phyloP scores from a whole-genome alignment of 53 echinoderm and acorn worm species.

The Arbacia lixula region DNA sequence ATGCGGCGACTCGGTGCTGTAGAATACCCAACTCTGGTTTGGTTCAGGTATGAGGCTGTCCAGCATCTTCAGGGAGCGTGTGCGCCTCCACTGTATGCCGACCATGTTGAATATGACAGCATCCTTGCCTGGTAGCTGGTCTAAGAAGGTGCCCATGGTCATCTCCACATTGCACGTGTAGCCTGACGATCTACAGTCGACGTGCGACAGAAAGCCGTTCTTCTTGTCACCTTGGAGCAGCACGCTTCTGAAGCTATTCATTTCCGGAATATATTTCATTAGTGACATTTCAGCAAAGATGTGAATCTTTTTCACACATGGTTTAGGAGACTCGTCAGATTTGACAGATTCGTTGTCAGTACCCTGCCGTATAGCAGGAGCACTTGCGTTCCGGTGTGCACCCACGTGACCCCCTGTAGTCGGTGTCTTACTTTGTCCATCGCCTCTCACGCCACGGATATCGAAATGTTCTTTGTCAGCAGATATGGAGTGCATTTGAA shows the following conservation, averaged over 20 bases:
- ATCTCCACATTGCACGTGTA: slow-evolving; percentile 54
- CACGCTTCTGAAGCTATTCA: not conserved
- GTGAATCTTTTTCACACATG: slow-evolving; percentile 28
- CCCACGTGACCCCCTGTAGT: no score
- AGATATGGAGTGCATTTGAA: no score
- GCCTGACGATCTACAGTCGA: slow-evolving; percentile 3
- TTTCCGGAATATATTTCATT: slow-evolving; percentile 1
- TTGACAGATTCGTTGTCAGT: no score
- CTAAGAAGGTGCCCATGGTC: slow-evolving; percentile 43
- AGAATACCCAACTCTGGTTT: slow-evolving; percentile 70
- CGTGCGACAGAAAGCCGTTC: not conserved
- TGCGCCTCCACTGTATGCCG: slow-evolving; percentile 16
- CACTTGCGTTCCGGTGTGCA: no score
- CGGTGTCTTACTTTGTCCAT: no score
- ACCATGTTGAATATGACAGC: slow-evolving; percentile 73
- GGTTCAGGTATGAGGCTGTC: slow-evolving; percentile 14
- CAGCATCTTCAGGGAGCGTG: slow-evolving; percentile 10
- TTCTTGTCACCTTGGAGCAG: not conserved
- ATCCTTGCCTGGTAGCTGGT: slow-evolving; percentile 57
- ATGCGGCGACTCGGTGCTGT: slow-evolving; percentile 68
- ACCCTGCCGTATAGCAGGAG: no score
- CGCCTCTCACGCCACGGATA: no score
- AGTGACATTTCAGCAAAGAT: slow-evolving; percentile 9
- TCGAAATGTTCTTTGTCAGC: no score
- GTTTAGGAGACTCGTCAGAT: no score